A percentile compares a stretch with the other conserved stretches of the same genome.
phyloP scores from a whole-genome alignment of 1,140 invertebrate genomes.

The Macrobrachium rosenbergii region DNA sequence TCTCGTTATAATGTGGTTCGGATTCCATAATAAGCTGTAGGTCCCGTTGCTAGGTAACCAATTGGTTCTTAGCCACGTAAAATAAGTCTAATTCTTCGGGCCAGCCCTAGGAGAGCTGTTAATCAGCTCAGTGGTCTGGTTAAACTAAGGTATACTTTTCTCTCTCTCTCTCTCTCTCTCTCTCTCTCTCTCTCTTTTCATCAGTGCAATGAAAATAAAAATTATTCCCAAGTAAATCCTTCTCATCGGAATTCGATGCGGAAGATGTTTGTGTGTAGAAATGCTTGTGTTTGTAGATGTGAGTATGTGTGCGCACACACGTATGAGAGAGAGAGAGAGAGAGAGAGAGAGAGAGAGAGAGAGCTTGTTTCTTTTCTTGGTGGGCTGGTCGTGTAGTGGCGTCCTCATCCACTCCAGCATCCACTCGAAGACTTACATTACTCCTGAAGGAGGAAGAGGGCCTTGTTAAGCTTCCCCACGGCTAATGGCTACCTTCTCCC shows the following conservation, averaged over 20 bases:
- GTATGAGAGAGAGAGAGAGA: neutral
- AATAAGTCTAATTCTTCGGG: too few relatives aligned
- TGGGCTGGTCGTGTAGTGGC: neutral
- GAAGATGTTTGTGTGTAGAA: neutral
- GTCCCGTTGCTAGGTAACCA: too few relatives aligned
- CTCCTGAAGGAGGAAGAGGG: slow-evolving; percentile 21
- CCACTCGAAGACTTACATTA: slow-evolving; percentile 23
- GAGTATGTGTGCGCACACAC: slow-evolving; percentile 1
- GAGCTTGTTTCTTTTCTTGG: neutral
- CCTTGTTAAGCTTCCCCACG: slow-evolving; percentile 29
- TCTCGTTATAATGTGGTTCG: too few relatives aligned
- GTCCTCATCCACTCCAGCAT: neutral
- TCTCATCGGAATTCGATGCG: neutral
- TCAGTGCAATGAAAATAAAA: neutral
- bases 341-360: neutral
- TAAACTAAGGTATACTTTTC: too few relatives aligned
- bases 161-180: slow-evolving; percentile 20
- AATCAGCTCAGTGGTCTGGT: too few relatives aligned
- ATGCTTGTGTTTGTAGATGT: neutral
- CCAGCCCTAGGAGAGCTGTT: too few relatives aligned
- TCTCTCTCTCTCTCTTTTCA: neutral
- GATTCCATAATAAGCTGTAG: too few relatives aligned
- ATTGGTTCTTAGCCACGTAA: too few relatives aligned
- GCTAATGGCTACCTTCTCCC: slow-evolving; percentile 15
- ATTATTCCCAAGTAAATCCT: neutral